Conservation (phyloP, 1,140 invertebrate species). For the Drosophila ambigua region DNA sequence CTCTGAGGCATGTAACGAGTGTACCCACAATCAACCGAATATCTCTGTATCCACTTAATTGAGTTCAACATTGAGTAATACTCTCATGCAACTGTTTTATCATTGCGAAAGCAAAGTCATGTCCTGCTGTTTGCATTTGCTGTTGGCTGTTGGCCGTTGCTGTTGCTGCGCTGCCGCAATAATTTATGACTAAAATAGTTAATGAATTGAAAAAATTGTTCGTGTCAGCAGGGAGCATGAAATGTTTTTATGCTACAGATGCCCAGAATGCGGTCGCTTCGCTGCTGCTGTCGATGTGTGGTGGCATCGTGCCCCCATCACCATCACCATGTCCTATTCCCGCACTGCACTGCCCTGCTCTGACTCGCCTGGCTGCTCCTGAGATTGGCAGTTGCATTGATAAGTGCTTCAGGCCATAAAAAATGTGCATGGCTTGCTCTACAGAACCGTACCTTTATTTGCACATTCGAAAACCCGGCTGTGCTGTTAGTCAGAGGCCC, state of each 20-base stretch:
- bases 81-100: too few relatives aligned
- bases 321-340: too few relatives aligned
- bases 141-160: background rate
- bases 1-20: background rate
- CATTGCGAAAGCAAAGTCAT: background rate
- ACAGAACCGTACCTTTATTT: background rate
- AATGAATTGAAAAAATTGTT: conserved; percentile 66
- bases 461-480: background rate
- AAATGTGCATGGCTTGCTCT: conserved; percentile 35
- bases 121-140: conserved; percentile 15
- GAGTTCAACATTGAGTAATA: too few relatives aligned
- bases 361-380: conserved; percentile 24
- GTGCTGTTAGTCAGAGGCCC: background rate
- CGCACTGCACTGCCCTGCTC: background rate
- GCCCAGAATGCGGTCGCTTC: conserved; percentile 31
- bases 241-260: conserved; percentile 54
- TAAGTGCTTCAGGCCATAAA: conserved; percentile 46
- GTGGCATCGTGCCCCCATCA: background rate
- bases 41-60: too few relatives aligned
- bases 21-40: background rate
- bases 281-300: conserved; percentile 21
- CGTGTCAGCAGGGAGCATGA: conserved; percentile 58
- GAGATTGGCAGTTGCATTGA: conserved; percentile 61
- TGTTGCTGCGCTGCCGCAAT: conserved; percentile 8
- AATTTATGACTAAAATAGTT: conserved; percentile 68